phyloP scores from a whole-genome alignment of 2,888 invertebrate genomes.

The Palloptera scutellata region DNA sequence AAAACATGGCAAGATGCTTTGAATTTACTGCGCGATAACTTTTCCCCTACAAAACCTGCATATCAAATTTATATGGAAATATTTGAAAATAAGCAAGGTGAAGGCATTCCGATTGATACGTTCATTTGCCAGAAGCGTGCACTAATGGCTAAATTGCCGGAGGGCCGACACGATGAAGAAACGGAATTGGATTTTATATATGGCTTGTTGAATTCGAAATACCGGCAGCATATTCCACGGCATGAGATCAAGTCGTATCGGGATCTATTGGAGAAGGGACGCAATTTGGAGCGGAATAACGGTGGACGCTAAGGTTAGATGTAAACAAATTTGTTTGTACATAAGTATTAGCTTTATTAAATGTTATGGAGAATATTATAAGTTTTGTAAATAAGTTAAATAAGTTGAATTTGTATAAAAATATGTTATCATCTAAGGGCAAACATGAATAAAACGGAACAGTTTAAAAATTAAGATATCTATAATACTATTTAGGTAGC shows the following conservation, averaged over 20 bases:
- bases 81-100: slow-evolving; percentile 49
- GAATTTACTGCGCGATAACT: slow-evolving; percentile 55
- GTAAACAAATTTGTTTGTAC: no score
- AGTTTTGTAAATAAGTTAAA: no score
- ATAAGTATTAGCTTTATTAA: no score
- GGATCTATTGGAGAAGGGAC: slow-evolving; percentile 54
- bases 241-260: slow-evolving; percentile 54
- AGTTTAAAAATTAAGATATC: no score
- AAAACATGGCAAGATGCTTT: slow-evolving; percentile 54
- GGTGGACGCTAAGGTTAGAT: slow-evolving; percentile 33
- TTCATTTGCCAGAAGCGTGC: slow-evolving; percentile 59
- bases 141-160: slow-evolving; percentile 56
- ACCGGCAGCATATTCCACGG: slow-evolving; percentile 52
- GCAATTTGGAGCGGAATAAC: slow-evolving; percentile 51
- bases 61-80: slow-evolving; percentile 59
- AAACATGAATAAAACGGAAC: no score
- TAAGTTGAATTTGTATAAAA: no score
- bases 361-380: no score
- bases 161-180: slow-evolving; percentile 56
- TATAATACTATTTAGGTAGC: no score
- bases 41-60: slow-evolving; percentile 58
- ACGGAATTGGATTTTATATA: slow-evolving; percentile 58
- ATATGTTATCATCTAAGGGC: no score
- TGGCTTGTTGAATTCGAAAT: slow-evolving; percentile 53
- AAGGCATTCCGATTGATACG: slow-evolving; percentile 47